Evolutionary conservation across 2,113 vertebrate genomes (phyloP), one percentile per base, ranked within the genome.

Genomic region (Phainopepla nitens): DNA sequence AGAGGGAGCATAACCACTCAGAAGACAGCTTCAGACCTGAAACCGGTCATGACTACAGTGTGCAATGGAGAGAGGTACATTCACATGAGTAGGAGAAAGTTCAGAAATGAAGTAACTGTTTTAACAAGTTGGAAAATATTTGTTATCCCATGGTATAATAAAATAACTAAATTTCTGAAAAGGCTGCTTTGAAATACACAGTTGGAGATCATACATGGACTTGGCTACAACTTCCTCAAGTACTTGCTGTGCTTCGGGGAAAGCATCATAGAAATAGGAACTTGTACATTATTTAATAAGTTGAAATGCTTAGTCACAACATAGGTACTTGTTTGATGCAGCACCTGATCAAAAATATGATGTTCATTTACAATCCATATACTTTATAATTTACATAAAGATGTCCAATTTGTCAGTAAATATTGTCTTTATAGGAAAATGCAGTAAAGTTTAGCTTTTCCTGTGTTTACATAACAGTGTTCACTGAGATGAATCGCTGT

Each of bases 11-110:
- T 23, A 90, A 61, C 19, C 25, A 47, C 29, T n/a, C 29, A 25
- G 35, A 76, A 64, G 23, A 57, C 0, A 18, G 51, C 31, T 77
- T 45, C 31, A 71, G 2, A 70, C 21, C 44, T 47, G 60, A 64
- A 93, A 64, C 2, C 0, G 0, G 7, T 49, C 39, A 41, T n/a
- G 13, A 51, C 22, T 31, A 15, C 1, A 1, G 16, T 7, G 13
- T 35, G 33, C 28, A 68, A 50, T 6, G 3, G 31, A 76, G 33
- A 68, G 11, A 11, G 0, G 1, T 3, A 14, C 6, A 19, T 66
- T 51, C 42, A 69, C 18, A n/a, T 5, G 29, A 82, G n/a, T 6
- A 76, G 42, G 16, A 94, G 41, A 29, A 66, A 44, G 28, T 41
- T n/a, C 36, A 23, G 49, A 87, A 87, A 84, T 25, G 4, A 84